phyloP scores from a whole-genome alignment of 1,140 invertebrate species.

The Drosophila bipectinata region DNA sequence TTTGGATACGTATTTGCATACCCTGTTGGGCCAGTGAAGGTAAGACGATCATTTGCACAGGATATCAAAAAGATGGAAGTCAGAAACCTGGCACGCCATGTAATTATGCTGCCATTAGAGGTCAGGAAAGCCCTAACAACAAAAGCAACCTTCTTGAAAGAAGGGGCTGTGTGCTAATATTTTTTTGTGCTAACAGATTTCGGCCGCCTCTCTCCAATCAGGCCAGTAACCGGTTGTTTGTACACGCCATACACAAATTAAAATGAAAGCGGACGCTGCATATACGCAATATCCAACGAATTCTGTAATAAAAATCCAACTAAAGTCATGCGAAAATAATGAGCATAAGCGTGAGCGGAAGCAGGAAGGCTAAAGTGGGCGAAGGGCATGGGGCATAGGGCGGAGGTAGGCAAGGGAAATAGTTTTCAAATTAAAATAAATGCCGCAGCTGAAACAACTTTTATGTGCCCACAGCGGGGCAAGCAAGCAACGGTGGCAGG shows the following conservation, averaged over 20 bases:
- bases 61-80: conserved; percentile 43
- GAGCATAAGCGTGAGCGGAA: conserved; percentile 52
- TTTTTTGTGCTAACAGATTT: conserved; percentile 59
- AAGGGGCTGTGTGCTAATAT: conserved; percentile 55
- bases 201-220: not conserved
- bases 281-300: conserved; percentile 69
- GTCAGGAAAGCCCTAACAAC: not conserved
- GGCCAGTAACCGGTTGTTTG: conserved; percentile 12
- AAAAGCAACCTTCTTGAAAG: conserved; percentile 11
- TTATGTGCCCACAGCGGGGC: conserved; percentile 61
- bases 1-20: conserved; percentile 69
- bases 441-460: conserved; percentile 77
- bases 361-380: not conserved
- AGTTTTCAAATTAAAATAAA: conserved; percentile 83
- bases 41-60: conserved; percentile 34
- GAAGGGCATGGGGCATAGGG: not conserved
- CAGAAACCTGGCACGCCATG: conserved; percentile 31
- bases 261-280: conserved; percentile 67
- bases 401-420: conserved; percentile 46
- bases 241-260: conserved; percentile 77
- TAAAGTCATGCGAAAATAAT: conserved; percentile 78
- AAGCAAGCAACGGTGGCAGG: conserved; percentile 4
- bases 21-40: not conserved
- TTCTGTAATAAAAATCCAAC: conserved; percentile 75
- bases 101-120: conserved; percentile 75